A percentile compares a stretch with the other conserved stretches of the same genome.
These are phyloP conservation scores for Stomatorhinus walkeri DNA, from an alignment of 2,797 vertebrate species.

Conservation along the genomic window DNA sequence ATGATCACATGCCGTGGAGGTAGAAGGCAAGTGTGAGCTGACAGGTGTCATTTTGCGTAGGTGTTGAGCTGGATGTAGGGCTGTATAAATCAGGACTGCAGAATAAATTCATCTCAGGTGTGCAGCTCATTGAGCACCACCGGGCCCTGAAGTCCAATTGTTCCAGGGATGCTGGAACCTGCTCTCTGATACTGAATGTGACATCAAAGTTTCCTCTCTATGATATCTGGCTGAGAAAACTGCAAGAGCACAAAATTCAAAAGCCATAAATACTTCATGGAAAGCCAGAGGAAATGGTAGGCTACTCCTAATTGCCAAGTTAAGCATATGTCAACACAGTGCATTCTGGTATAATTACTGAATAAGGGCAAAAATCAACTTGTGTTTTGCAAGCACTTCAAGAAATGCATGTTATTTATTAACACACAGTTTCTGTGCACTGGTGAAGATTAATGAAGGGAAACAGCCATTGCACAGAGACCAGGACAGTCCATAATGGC, in stretches of 20 bases:
- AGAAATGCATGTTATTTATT: conserved; percentile 2
- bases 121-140: background rate
- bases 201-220: background rate
- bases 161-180: too few relatives aligned
- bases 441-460: conserved; percentile 3
- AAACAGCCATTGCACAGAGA: background rate
- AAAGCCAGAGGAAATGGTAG: background rate
- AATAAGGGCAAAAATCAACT: conserved; percentile 1
- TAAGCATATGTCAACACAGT: background rate
- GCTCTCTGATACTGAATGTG: background rate
- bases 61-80: background rate
- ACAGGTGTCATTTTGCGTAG: background rate
- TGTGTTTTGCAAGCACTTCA: conserved; percentile 7
- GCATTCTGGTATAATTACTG: background rate
- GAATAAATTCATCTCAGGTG: background rate
- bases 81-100: background rate
- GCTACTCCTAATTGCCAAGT: background rate
- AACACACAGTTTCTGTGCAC: background rate
- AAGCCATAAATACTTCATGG: background rate
- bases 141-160: too few relatives aligned
- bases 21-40: background rate
- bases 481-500: background rate
- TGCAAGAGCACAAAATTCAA: background rate
- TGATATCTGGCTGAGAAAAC: background rate
- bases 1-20: background rate